A percentile compares a stretch with the other conserved stretches of the same genome.
Conservation (phyloP, 2,888 invertebrate species). For the Hypsopygia costalis region DNA sequence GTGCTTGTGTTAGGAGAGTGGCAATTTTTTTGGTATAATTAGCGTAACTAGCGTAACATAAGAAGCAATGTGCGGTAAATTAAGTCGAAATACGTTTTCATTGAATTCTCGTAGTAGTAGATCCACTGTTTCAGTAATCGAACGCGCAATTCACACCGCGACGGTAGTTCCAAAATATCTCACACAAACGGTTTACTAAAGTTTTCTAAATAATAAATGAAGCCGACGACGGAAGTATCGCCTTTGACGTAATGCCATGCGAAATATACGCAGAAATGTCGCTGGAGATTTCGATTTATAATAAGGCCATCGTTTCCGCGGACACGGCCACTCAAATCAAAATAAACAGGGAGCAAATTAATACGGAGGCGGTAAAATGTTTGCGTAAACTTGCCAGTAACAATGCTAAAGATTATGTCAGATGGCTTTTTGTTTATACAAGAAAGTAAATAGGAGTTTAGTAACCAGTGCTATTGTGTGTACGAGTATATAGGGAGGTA, state of each 20-base stretch:
- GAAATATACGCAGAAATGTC: conserved; percentile 48
- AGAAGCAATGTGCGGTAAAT: no score
- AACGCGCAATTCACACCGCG: conserved; percentile 51
- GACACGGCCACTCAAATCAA: conserved; percentile 36
- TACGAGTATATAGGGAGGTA: no score
- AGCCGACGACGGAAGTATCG: conserved; percentile 52
- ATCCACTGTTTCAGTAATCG: conserved; percentile 35
- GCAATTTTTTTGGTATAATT: no score
- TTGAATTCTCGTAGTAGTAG: not conserved
- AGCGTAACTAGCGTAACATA: no score
- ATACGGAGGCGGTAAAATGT: not conserved
- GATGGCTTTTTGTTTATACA: no score
- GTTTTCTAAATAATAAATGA: conserved; percentile 66
- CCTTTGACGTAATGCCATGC: conserved; percentile 47
- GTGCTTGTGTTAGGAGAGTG: no score
- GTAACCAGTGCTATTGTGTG: no score
- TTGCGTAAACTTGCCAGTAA: not conserved
- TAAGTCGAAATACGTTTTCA: no score
- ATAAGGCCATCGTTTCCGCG: conserved; percentile 44
- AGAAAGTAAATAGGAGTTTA: no score
- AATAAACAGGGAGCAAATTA: conserved; percentile 44
- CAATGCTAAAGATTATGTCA: no score
- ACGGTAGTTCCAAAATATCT: conserved; percentile 58
- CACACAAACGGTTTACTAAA: conserved; percentile 47
- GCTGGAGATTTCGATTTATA: conserved; percentile 41